Percentiles rank a stretch among this genome's conserved stretches.
Evolutionary conservation across 2,797 vertebrate species (phyloP).

Genomic region (Acanthurus leucopareius): DNA sequence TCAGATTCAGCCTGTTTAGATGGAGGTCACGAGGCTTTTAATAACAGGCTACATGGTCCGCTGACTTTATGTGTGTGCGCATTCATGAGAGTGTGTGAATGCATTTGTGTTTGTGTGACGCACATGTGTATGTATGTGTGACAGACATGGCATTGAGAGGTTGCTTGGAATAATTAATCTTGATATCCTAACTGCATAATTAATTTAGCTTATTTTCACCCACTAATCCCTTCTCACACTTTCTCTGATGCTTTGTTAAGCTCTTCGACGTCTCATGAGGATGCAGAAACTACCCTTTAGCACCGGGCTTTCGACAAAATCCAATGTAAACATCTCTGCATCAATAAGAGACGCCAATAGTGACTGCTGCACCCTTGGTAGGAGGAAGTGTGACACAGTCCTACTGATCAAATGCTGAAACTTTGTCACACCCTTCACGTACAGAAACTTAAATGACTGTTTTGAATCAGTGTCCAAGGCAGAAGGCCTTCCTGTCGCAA

Average conservation of each 20-base stretch:
- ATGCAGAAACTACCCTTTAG: too few relatives aligned
- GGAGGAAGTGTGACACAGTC: too few relatives aligned
- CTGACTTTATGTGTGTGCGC: conserved; percentile 36
- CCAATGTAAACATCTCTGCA: too few relatives aligned
- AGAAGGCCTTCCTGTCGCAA: too few relatives aligned
- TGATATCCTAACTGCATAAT: conserved; percentile 24
- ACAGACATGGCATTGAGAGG: not conserved
- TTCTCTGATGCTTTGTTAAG: not conserved
- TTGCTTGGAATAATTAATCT: conserved; percentile 4
- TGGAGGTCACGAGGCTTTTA: conserved; percentile 68
- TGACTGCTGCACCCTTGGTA: too few relatives aligned
- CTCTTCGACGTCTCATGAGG: too few relatives aligned
- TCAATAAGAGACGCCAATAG: too few relatives aligned
- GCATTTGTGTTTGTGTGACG: conserved; percentile 3
- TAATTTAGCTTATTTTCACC: not conserved
- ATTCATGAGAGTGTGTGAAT: conserved; percentile 12
- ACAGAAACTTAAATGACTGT: too few relatives aligned
- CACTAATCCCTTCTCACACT: not conserved
- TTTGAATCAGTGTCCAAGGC: too few relatives aligned
- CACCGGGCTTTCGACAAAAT: too few relatives aligned
- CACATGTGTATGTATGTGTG: not conserved
- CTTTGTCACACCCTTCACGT: too few relatives aligned
- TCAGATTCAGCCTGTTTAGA: conserved; percentile 65
- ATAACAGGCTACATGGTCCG: conserved; percentile 64
- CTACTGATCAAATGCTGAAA: too few relatives aligned